Conservation (phyloP, 2,797 vertebrate genomes). For the Hylomyscus alleni region DNA sequence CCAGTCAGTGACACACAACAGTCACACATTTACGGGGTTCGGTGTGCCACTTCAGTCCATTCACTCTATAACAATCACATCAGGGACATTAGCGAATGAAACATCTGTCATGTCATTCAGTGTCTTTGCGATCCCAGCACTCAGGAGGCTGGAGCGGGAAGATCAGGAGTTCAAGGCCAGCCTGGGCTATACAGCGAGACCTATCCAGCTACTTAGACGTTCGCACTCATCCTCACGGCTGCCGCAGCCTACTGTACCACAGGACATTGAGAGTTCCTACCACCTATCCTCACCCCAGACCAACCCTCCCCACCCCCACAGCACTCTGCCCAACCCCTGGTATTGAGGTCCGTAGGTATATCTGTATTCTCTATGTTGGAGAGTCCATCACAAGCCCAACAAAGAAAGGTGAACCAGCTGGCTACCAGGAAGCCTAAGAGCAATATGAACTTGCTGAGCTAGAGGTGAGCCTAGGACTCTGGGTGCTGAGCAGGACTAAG, state of each 20-base stretch:
- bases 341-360: background rate
- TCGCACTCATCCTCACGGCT: background rate
- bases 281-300: background rate
- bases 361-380: background rate
- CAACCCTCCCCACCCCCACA: background rate
- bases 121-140: background rate
- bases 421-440: background rate
- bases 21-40: background rate
- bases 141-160: background rate
- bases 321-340: background rate
- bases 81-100: background rate
- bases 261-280: too few relatives aligned
- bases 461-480: background rate
- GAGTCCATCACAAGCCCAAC: background rate
- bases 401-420: background rate
- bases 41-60: rapidly evolving
- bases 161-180: background rate
- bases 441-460: background rate
- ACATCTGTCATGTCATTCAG: background rate
- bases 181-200: background rate
- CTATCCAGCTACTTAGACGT: background rate
- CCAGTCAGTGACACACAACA: background rate
- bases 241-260: background rate
- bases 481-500: background rate
- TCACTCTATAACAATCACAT: too few relatives aligned